phyloP scores from a whole-genome alignment of 1,140 invertebrate genomes.

The Dendrolimus kikuchii region DNA sequence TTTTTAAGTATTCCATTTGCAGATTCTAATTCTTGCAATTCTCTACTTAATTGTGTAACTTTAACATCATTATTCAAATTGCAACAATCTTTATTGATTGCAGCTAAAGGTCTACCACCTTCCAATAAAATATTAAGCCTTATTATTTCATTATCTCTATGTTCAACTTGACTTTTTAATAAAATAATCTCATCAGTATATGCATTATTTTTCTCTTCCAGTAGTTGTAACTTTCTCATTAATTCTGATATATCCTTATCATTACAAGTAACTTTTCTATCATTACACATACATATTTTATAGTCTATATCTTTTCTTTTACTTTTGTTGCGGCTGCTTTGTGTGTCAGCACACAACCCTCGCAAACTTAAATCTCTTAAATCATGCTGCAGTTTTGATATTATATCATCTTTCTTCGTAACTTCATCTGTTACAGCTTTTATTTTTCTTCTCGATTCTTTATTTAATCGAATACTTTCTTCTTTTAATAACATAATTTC shows the following conservation, averaged over 20 bases:
- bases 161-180: constrained; percentile 56
- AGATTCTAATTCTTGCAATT: constrained; percentile 71
- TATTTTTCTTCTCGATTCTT: constrained; percentile 49
- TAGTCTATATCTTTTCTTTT: constrained; percentile 44
- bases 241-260: constrained; percentile 39
- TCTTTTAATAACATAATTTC: constrained; percentile 79
- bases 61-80: constrained; percentile 60
- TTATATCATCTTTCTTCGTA: constrained; percentile 44
- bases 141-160: constrained; percentile 77
- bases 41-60: constrained; percentile 49
- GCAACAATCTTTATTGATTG: constrained; percentile 73
- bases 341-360: constrained; percentile 60
- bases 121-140: constrained; percentile 76
- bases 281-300: constrained; percentile 44
- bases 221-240: constrained; percentile 31
- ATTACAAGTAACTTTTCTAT: constrained; percentile 23
- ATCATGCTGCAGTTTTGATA: constrained; percentile 59
- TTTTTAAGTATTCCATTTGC: constrained; percentile 73
- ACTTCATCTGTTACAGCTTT: constrained; percentile 54
- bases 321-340: constrained; percentile 58
- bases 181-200: constrained; percentile 55
- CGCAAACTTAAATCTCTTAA: constrained; percentile 56
- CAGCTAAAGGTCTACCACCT: constrained; percentile 73
- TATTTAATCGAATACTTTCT: constrained; percentile 45
- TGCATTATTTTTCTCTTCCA: constrained; percentile 49